A percentile compares a stretch with the other conserved stretches of the same genome.
phyloP scores from a whole-genome alignment of 2,888 invertebrate species.

The Drosophila barbarae region DNA sequence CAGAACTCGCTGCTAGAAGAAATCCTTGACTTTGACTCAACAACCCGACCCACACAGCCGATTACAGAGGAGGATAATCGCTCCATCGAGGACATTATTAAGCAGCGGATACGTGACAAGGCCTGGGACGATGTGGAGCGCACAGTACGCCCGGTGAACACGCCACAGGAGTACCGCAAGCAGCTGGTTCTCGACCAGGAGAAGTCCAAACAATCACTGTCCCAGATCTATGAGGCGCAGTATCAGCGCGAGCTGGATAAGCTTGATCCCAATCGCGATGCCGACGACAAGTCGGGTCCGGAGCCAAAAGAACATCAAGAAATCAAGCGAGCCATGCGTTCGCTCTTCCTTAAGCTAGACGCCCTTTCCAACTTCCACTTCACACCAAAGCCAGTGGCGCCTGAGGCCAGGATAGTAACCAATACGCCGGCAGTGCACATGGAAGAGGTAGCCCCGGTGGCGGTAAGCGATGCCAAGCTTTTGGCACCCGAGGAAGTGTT shows the following conservation, averaged over 20 bases:
- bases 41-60: conserved; percentile 90
- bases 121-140: conserved; percentile 96
- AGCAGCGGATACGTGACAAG: conserved; percentile 93
- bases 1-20: conserved; percentile 96
- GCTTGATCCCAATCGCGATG: conserved; percentile 60
- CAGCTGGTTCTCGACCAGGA: conserved; percentile 93
- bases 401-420: conserved; percentile 93
- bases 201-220: conserved; percentile 95
- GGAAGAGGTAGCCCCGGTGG: conserved; percentile 97
- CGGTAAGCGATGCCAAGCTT: conserved; percentile 90
- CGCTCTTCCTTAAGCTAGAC: conserved; percentile 92
- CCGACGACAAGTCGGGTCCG: conserved; percentile 81
- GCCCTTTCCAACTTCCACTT: conserved; percentile 96
- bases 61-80: conserved; percentile 95
- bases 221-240: conserved; percentile 96
- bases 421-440: conserved; percentile 94
- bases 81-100: conserved; percentile 94
- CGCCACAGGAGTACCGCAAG: conserved; percentile 91
- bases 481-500: conserved; percentile 96
- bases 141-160: conserved; percentile 91
- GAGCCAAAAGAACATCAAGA: conserved; percentile 89
- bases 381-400: conserved; percentile 91
- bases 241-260: conserved; percentile 86
- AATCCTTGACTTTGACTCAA: conserved; percentile 93
- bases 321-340: conserved; percentile 87